Conservation (phyloP, 2,113 vertebrate species). For the Amphiprion ocellaris region DNA sequence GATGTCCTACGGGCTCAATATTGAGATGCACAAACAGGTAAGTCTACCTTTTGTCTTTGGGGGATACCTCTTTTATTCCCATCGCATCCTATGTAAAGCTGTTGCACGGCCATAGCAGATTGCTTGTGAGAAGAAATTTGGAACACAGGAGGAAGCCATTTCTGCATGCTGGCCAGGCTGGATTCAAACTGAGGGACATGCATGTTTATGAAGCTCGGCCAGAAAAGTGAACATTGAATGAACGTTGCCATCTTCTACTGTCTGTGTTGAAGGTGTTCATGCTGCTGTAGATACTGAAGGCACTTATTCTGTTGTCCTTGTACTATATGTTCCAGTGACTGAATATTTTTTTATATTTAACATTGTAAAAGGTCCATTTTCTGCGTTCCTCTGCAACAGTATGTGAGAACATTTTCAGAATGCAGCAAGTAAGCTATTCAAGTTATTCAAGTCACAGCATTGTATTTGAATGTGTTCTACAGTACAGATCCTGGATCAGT, state of each 20-base stretch:
- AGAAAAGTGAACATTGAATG: neutral
- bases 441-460: too few relatives aligned
- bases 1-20: slow-evolving; percentile 96
- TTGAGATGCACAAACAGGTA: slow-evolving; percentile 97
- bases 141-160: slow-evolving; percentile 4
- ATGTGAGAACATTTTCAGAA: too few relatives aligned
- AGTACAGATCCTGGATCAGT: too few relatives aligned
- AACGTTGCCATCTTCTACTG: neutral
- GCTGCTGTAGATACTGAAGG: neutral
- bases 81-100: slow-evolving; percentile 8
- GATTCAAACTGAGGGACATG: slow-evolving; percentile 10
- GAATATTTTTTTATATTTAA: neutral
- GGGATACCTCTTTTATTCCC: neutral
- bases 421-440: too few relatives aligned
- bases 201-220: slow-evolving; percentile 10
- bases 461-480: too few relatives aligned
- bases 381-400: neutral
- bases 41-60: slow-evolving; percentile 28
- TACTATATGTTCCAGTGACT: neutral
- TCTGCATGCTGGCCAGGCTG: slow-evolving; percentile 7
- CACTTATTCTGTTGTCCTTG: neutral
- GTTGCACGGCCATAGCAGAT: neutral
- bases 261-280: neutral
- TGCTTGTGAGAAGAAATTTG: slow-evolving; percentile 9
- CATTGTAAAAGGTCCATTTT: neutral